These are phyloP conservation scores for Aplochiton taeniatus DNA, from an alignment of 2,797 vertebrate species.

Conservation along the genomic window DNA sequence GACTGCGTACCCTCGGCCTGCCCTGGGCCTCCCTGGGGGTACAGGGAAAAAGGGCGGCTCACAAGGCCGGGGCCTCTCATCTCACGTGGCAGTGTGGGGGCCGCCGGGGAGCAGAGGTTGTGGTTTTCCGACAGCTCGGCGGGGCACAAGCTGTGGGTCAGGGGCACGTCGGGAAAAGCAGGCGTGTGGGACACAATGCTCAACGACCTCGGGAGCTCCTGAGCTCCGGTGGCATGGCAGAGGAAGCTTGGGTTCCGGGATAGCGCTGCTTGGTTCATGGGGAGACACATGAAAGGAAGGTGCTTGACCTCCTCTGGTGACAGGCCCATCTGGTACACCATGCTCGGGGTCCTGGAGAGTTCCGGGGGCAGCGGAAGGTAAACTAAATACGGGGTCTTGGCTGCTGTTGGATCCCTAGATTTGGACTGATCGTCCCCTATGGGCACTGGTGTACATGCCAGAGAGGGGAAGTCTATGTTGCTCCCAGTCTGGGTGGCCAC, in stretches of 20 bases:
- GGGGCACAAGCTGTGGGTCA: neutral
- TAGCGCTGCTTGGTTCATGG: neutral
- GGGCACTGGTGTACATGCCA: too few species aligned
- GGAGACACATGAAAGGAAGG: conserved; percentile 11
- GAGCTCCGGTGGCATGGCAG: neutral
- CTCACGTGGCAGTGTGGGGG: neutral
- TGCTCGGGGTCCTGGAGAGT: neutral
- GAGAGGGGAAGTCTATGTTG: too few species aligned
- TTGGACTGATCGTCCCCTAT: neutral
- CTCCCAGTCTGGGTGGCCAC: too few species aligned
- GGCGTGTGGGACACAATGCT: neutral
- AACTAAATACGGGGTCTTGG: conserved; percentile 10
- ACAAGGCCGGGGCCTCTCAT: neutral
- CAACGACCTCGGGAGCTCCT: neutral
- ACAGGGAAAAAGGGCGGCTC: neutral
- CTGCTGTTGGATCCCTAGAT: neutral
- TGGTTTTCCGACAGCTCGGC: neutral
- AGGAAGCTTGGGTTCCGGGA: neutral
- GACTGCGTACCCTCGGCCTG: neutral
- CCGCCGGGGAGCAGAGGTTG: neutral
- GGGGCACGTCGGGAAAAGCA: neutral
- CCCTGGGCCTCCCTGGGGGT: neutral
- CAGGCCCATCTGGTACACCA: neutral
- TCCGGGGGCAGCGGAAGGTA: conserved; percentile 20
- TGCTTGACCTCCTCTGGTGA: conserved; percentile 8